Evolutionary conservation across 64 coral and sea anemone species (phyloP).

Genomic region (Montipora sp.): DNA sequence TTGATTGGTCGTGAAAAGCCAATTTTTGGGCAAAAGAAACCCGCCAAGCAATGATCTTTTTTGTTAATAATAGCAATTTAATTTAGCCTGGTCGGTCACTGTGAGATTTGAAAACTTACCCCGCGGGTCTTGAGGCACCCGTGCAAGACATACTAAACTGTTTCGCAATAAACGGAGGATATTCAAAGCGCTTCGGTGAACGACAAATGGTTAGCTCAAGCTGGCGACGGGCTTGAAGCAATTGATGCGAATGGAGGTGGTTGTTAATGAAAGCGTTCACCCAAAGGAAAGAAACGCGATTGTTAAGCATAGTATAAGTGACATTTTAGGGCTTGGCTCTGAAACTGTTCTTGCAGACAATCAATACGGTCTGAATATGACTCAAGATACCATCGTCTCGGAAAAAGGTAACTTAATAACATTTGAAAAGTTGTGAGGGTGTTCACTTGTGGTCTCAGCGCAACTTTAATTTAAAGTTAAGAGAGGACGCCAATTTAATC

Average conservation of each 20-base stretch:
- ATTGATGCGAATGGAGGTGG: not conserved
- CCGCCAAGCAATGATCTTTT: slow-evolving; percentile 68
- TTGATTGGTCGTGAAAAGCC: slow-evolving; percentile 94
- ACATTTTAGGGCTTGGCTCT: slow-evolving; percentile 70
- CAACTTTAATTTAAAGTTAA: not conserved
- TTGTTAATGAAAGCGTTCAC: not conserved
- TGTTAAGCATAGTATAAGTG: slow-evolving; percentile 76
- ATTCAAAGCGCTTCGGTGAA: not conserved
- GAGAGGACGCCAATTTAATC: not conserved
- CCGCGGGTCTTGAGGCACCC: slow-evolving; percentile 41
- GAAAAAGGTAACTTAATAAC: slow-evolving; percentile 29
- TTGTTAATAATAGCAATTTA: slow-evolving; percentile 87
- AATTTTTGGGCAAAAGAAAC: slow-evolving; percentile 75
- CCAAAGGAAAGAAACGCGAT: slow-evolving; percentile 40
- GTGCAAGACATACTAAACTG: slow-evolving; percentile 16
- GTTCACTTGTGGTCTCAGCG: not conserved
- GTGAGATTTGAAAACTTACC: slow-evolving; percentile 34
- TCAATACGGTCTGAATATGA: slow-evolving; percentile 5
- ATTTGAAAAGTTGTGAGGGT: not conserved
- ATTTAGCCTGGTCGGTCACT: slow-evolving; percentile 72
- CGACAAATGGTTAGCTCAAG: not conserved
- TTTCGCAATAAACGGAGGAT: slow-evolving; percentile 6
- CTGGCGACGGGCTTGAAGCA: not conserved
- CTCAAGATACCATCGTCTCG: not conserved
- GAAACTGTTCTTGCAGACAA: not conserved